Evolutionary conservation across 2,888 invertebrate species (phyloP), one percentile per base, ranked within the genome.

Genomic region (Watsonalla binaria): DNA sequence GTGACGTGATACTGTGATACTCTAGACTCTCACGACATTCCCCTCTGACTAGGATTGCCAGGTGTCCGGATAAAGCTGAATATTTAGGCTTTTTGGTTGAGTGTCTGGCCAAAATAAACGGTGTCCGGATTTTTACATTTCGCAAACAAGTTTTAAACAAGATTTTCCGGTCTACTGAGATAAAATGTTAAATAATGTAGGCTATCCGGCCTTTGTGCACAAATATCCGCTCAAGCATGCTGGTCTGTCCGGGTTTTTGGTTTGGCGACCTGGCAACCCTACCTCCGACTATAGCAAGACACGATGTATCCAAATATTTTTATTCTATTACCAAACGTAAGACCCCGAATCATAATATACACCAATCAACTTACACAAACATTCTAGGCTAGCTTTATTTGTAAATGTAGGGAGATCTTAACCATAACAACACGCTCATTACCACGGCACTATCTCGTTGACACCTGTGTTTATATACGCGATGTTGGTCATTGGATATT

Each of bases 341-440:
- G 73, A 65, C 58, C 61, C 59, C 58, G 64, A 75, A 80, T 75
- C 82, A 82, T 78, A 86, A 86, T 81, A 84, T 61, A 49, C 35
- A 49, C 49, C 15, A 49, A 49, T 15, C 37, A 49, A 52, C 55
- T 59, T 63, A 59, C 51, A 74, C 76, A 79, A 81, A 80, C 65
- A 75, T 68, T 68, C 72, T 80, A 81, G 72, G 58, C 72, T 68
- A 74, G 66, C 64, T 69, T 61, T 81, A 76, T 87, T 87, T 78
- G 82, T 86, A 86, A 85, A 86, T 80, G 73, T 68, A 74, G 64
- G 62, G 60, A 70, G 75, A 71, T 72, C 70, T 62, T 76, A 80
- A 63, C 39, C 73, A 79, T 76, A 84, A 82, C 84, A 83, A 68
- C 57, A 56, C 57, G 67, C 45, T 54, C 55, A 73, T 68, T 80